Conservation (phyloP, 1,140 invertebrate species). For the Drosophila fuyamai region DNA sequence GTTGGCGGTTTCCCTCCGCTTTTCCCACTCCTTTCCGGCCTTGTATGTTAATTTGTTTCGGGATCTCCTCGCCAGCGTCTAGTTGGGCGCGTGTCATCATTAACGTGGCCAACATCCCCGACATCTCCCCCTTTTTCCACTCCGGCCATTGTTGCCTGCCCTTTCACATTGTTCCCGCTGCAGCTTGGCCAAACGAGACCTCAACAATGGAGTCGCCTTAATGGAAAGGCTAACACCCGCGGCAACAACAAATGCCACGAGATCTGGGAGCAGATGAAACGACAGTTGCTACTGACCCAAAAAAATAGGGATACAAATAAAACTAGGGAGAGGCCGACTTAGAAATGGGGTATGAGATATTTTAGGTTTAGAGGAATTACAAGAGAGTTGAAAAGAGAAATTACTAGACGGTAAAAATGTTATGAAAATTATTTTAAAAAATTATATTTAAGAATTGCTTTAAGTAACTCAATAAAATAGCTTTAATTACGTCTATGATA, state of each 20-base stretch:
- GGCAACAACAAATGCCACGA: conserved; percentile 67
- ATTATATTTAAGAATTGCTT: too few relatives aligned
- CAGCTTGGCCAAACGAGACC: conserved; percentile 37
- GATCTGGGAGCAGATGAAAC: conserved; percentile 23
- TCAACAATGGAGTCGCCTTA: conserved; percentile 67
- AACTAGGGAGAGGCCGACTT: background rate
- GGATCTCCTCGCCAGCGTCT: conserved; percentile 65
- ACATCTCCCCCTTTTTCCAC: conserved; percentile 16
- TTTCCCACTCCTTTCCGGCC: conserved; percentile 27
- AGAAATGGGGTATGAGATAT: background rate
- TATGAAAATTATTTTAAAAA: too few relatives aligned
- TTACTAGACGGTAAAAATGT: too few relatives aligned
- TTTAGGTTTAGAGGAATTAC: background rate
- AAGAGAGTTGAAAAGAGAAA: too few relatives aligned
- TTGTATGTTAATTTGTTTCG: conserved; percentile 82
- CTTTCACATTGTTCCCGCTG: conserved; percentile 67
- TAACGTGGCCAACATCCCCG: conserved; percentile 64
- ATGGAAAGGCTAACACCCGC: conserved; percentile 74
- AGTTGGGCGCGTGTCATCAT: conserved; percentile 79
- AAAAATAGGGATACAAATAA: conserved; percentile 25
- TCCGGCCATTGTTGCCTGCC: conserved; percentile 43
- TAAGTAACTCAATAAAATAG: too few relatives aligned
- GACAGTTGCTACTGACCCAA: conserved; percentile 69
- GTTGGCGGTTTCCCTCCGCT: conserved; percentile 35
- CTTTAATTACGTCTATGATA: too few relatives aligned